These are phyloP conservation scores for Ptilorrhoa leucosticta DNA, from an alignment of 2,113 vertebrate species.

Conservation along the genomic window DNA sequence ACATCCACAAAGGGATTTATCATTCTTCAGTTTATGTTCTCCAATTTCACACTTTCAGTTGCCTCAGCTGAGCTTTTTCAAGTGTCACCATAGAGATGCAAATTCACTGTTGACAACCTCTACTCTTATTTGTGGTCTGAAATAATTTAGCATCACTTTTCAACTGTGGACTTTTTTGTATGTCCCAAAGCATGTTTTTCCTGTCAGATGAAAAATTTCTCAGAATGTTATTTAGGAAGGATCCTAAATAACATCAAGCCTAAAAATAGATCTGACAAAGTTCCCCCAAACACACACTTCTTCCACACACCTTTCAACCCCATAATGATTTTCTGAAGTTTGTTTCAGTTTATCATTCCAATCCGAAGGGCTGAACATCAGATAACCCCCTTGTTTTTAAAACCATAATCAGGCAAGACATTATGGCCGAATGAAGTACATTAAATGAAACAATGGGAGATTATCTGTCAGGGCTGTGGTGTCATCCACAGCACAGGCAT, in stretches of 20 bases:
- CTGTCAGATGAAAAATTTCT: background rate
- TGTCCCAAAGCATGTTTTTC: background rate
- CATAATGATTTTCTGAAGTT: background rate
- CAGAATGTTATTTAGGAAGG: background rate
- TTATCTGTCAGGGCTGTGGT: background rate
- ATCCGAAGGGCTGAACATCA: background rate
- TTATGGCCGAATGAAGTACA: background rate
- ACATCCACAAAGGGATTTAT: background rate
- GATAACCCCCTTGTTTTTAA: background rate
- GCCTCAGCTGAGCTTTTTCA: background rate
- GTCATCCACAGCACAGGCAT: background rate
- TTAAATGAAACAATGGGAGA: background rate
- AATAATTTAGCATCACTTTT: background rate
- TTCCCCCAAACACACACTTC: background rate
- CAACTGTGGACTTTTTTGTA: background rate
- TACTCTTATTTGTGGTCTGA: background rate
- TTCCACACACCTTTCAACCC: background rate
- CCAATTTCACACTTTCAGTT: background rate
- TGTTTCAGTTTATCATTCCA: background rate
- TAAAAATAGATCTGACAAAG: background rate
- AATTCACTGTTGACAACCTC: background rate
- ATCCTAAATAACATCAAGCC: background rate
- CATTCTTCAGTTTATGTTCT: background rate
- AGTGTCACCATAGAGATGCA: background rate
- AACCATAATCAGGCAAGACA: background rate